phyloP scores from a whole-genome alignment of 2,797 vertebrate genomes.

The Sebastes ruberrimus region DNA sequence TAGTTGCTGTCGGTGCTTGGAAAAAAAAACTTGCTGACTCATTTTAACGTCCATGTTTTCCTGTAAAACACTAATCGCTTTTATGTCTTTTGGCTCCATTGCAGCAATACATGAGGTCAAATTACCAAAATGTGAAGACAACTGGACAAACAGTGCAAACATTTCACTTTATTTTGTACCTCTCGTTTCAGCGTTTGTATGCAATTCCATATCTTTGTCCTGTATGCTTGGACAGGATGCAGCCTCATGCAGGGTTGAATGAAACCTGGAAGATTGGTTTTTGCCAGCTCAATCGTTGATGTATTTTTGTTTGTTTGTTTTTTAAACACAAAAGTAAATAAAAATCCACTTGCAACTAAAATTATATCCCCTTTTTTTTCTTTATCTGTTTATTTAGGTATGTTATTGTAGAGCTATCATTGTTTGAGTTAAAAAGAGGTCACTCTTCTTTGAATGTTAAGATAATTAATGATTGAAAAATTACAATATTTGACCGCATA shows the following conservation, averaged over 20 bases:
- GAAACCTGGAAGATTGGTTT: conserved; percentile 27
- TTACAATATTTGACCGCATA: not conserved
- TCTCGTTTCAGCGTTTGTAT: conserved; percentile 51
- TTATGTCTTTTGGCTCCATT: conserved; percentile 17
- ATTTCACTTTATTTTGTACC: conserved; percentile 27
- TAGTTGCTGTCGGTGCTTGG: conserved; percentile 6
- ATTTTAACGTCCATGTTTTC: conserved; percentile 28
- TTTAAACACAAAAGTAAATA: conserved; percentile 67
- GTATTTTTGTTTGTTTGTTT: conserved; percentile 47
- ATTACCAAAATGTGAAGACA: conserved; percentile 57
- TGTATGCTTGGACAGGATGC: conserved; percentile 23
- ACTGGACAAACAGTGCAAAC: conserved; percentile 49
- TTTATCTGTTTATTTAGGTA: not conserved
- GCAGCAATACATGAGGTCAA: conserved; percentile 40
- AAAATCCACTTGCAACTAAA: conserved; percentile 60
- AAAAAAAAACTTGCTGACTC: not conserved
- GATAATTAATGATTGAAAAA: not conserved
- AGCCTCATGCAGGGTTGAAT: conserved; percentile 19
- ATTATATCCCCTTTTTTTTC: not conserved
- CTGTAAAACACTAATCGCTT: conserved; percentile 49
- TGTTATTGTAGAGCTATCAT: not conserved
- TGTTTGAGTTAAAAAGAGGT: not conserved
- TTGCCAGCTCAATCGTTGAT: conserved; percentile 36
- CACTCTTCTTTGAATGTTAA: not conserved
- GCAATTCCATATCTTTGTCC: conserved; percentile 22